These are phyloP conservation scores for Motacilla alba DNA, from an alignment of 2,113 vertebrate species.

Conservation along the genomic window DNA sequence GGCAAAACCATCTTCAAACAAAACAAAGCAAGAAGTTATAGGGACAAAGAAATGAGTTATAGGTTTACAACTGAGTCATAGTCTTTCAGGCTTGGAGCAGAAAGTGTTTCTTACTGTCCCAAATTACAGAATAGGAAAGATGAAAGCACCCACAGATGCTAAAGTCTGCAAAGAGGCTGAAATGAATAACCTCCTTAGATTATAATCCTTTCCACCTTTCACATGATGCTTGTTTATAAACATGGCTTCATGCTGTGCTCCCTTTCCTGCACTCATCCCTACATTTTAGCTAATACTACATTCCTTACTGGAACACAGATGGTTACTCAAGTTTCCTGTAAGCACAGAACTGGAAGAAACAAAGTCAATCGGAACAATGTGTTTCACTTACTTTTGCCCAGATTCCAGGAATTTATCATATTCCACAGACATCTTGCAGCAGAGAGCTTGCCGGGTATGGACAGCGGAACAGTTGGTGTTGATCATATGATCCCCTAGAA, in stretches of 20 bases:
- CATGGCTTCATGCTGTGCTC: not conserved
- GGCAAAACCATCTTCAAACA: slow-evolving; percentile 92
- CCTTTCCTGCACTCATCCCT: not conserved
- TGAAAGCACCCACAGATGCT: not conserved
- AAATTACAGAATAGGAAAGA: not conserved
- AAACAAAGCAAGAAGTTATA: not conserved
- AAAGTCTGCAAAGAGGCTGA: not conserved
- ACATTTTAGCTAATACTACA: not conserved
- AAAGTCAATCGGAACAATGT: not conserved
- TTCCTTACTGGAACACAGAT: not conserved
- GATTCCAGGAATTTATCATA: slow-evolving; percentile 98
- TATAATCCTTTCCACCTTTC: not conserved
- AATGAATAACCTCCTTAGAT: not conserved
- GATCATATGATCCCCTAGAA: slow-evolving; percentile 83
- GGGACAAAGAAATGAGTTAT: not conserved
- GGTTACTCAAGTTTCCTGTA: not conserved
- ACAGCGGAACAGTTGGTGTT: slow-evolving; percentile 97
- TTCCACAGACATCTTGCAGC: slow-evolving; percentile 99
- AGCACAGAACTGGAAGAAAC: not conserved
- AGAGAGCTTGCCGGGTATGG: slow-evolving; percentile 93
- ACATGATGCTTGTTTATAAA: not conserved
- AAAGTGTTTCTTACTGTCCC: not conserved
- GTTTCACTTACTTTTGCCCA: slow-evolving; percentile 86
- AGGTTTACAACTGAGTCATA: not conserved
- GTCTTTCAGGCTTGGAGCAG: not conserved